Percentiles rank a stretch among this genome's conserved stretches.
Evolutionary conservation across 2,888 invertebrate genomes (phyloP).

Genomic region (Tipula unca): DNA sequence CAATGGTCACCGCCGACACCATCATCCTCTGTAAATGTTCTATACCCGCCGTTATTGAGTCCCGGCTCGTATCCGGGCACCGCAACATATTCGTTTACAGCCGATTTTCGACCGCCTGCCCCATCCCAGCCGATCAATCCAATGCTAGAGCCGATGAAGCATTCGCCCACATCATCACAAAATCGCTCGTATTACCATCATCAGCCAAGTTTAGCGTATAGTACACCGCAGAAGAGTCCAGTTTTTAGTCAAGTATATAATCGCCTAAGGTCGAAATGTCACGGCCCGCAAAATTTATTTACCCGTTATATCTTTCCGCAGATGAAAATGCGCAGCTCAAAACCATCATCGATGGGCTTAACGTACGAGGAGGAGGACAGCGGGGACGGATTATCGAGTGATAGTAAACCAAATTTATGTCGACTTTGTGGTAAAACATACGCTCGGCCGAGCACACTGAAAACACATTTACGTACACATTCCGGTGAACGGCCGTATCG

Average conservation of each 20-base stretch:
- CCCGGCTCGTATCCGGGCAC: slow-evolving; percentile 57
- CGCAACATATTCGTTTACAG: slow-evolving; percentile 74
- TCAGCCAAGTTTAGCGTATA: slow-evolving; percentile 25
- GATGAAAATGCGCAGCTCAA: slow-evolving; percentile 25
- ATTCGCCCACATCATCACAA: slow-evolving; percentile 33
- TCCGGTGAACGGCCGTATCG: slow-evolving; percentile 72
- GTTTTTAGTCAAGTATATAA: slow-evolving; percentile 14
- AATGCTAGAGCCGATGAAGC: slow-evolving; percentile 34
- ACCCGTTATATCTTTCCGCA: too few relatives aligned
- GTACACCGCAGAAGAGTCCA: slow-evolving; percentile 24
- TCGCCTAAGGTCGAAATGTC: too few relatives aligned
- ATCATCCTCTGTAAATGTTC: slow-evolving; percentile 53
- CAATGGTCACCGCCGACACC: slow-evolving; percentile 64
- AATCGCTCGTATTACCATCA: slow-evolving; percentile 33
- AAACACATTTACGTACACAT: slow-evolving; percentile 94
- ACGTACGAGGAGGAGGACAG: slow-evolving; percentile 58
- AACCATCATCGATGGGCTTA: slow-evolving; percentile 29
- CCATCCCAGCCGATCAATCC: slow-evolving; percentile 43
- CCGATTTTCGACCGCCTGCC: slow-evolving; percentile 61
- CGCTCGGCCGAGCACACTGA: slow-evolving; percentile 91
- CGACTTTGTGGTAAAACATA: slow-evolving; percentile 94
- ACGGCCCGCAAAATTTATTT: too few relatives aligned
- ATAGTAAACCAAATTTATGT: slow-evolving; percentile 80
- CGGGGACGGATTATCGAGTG: slow-evolving; percentile 36
- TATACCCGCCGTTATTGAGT: slow-evolving; percentile 57